phyloP scores from a whole-genome alignment of 2,888 invertebrate species.

The Sarcophaga rosellei region DNA sequence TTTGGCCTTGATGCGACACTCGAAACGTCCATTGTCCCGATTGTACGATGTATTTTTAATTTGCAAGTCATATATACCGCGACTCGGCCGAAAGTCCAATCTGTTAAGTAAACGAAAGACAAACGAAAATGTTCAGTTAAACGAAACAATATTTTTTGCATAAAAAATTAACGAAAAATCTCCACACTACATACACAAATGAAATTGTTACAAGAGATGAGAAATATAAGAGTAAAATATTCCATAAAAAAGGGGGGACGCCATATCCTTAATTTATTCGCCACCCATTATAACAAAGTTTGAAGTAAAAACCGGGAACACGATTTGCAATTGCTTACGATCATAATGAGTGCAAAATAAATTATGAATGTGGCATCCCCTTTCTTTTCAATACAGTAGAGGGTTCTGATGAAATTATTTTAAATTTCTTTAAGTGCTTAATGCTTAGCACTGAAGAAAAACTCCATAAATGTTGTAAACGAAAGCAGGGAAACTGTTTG shows the following conservation, averaged over 20 bases:
- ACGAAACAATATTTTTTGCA: neutral
- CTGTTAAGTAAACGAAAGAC: constrained; percentile 80
- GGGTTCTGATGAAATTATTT: too few relatives aligned
- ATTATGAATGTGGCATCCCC: too few relatives aligned
- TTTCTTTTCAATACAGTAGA: too few relatives aligned
- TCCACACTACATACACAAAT: neutral
- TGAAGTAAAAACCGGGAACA: too few relatives aligned
- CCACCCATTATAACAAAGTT: too few relatives aligned
- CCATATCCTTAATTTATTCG: too few relatives aligned
- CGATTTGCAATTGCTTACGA: too few relatives aligned
- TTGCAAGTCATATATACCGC: constrained; percentile 93
- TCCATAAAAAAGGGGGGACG: constrained; percentile 17
- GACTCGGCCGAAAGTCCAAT: constrained; percentile 88
- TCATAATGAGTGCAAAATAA: too few relatives aligned
- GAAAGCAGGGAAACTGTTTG: too few relatives aligned
- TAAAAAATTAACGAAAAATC: constrained; percentile 5
- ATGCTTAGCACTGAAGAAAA: too few relatives aligned
- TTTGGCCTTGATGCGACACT: constrained; percentile 92
- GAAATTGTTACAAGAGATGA: constrained; percentile 30
- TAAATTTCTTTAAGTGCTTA: too few relatives aligned
- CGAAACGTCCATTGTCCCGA: constrained; percentile 94
- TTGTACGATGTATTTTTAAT: constrained; percentile 95
- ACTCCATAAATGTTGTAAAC: too few relatives aligned
- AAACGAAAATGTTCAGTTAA: constrained; percentile 10
- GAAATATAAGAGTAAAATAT: constrained; percentile 17